Evolutionary conservation across 2,113 vertebrate genomes (phyloP).

Genomic region (Alaudala cheleensis): DNA sequence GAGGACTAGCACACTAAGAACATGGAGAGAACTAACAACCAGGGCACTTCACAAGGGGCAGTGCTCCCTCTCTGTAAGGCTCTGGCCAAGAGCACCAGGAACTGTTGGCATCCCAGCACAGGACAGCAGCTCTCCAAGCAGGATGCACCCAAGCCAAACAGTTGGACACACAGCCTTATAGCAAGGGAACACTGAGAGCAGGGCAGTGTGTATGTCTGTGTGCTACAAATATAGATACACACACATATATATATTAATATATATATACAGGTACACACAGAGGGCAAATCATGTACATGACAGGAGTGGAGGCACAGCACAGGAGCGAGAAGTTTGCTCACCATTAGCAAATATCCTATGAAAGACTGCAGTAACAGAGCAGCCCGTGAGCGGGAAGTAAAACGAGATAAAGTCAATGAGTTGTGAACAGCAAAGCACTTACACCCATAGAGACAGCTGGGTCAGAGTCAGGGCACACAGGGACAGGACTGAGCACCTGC

Average conservation of each 20-base stretch:
- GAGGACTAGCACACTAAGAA: neutral
- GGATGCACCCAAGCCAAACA: neutral
- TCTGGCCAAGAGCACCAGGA: neutral
- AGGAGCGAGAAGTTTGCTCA: conserved; percentile 77
- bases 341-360: conserved; percentile 91
- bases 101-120: neutral
- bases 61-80: conserved; percentile 62
- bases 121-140: neutral
- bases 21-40: neutral
- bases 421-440: conserved; percentile 76
- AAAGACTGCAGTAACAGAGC: conserved; percentile 87
- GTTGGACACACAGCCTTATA: conserved; percentile 37
- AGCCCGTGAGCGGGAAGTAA: conserved; percentile 84
- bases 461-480: neutral
- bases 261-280: conserved; percentile 20
- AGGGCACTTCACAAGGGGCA: conserved; percentile 24
- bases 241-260: conserved; percentile 10
- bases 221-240: neutral
- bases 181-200: conserved; percentile 37
- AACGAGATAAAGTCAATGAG: conserved; percentile 80
- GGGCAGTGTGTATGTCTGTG: neutral
- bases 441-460: conserved; percentile 59
- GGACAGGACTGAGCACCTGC: neutral
- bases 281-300: neutral
- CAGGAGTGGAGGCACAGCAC: conserved; percentile 68